Evolutionary conservation across 2,888 invertebrate genomes (phyloP).

Genomic region (Papilio elwesi): DNA sequence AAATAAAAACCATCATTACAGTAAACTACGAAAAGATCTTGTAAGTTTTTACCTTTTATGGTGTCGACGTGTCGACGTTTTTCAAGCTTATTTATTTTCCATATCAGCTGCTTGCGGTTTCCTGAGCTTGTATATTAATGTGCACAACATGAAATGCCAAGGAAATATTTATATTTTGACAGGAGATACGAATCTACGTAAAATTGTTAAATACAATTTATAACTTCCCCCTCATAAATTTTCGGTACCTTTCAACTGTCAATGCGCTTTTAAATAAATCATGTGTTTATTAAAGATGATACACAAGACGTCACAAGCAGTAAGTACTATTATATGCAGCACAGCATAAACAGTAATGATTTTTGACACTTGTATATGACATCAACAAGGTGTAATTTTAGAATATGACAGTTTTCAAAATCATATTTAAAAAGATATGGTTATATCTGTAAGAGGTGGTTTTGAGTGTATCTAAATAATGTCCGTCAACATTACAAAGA

Average conservation of each 20-base stretch:
- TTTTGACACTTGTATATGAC: no score
- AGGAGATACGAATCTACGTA: slow-evolving; percentile 30
- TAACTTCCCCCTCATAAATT: slow-evolving; percentile 22
- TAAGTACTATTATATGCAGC: no score
- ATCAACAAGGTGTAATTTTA: neutral
- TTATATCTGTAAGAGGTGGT: no score
- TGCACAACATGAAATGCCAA: slow-evolving; percentile 29
- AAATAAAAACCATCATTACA: slow-evolving; percentile 14
- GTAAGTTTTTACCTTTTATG: slow-evolving; percentile 6
- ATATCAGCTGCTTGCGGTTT: slow-evolving; percentile 21
- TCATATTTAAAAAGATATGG: neutral
- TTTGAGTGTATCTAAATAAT: neutral
- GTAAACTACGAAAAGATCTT: slow-evolving; percentile 14
- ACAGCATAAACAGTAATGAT: no score
- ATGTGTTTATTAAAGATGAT: neutral
- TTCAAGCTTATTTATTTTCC: slow-evolving; percentile 37
- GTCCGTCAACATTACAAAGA: neutral
- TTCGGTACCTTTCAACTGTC: neutral
- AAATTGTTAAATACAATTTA: slow-evolving; percentile 26
- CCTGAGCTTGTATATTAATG: slow-evolving; percentile 15
- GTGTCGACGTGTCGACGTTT: slow-evolving; percentile 7
- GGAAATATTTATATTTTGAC: slow-evolving; percentile 34
- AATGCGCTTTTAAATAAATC: slow-evolving; percentile 1
- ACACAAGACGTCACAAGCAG: no score
- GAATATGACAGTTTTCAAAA: neutral